Base-by-base conservation (phyloP, 2,113 vertebrate genomes). In the Pao palembangensis region DNA sequence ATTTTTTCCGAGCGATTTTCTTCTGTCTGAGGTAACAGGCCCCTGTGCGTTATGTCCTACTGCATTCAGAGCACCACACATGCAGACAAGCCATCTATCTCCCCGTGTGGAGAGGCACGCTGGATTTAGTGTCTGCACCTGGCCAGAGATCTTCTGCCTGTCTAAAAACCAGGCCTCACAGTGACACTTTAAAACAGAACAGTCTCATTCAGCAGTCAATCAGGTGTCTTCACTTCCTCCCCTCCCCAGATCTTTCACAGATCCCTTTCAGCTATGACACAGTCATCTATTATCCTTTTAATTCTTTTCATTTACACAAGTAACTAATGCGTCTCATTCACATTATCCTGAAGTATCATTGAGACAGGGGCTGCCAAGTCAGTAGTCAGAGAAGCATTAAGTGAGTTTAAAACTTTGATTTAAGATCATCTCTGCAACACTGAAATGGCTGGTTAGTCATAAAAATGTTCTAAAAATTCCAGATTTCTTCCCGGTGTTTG, bases 51-150 rank as follows among this genome's bases (percentile, higher is more conserved):
- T 75, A 58, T 50, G 57, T 50, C 55, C 52, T 60, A 51, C 64
- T 66, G 63, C 58, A 53, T 48, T 44, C 54, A 53, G 48, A 65
- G 46, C 73, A 61, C 76, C 80, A 83, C 80, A 85, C 82, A 82
- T 78, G 75, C 51, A 78, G 82, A 75, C 56, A 54, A 66, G 64
- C 52, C 67, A 82, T 82, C 71, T 52, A 63, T 76, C 69, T 79
- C 59, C 46, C 55, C 25, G 70, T 65, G 70, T 64, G 68, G 47
- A 79, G 71, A 57, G 61, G 54, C 69, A 66, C 49, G 23, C 56
- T 73, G 79, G 80, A 87, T 88, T 87, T 87, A 89, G 73, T 82
- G 79, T 81, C 70, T 84, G 79, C 89, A 88, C 85, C 86, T 91
- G 88, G 88, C 49, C 67, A 56, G 64, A 75, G 71, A 76, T 79